These are phyloP conservation scores for Cepphus grylle DNA, from an alignment of 2,113 vertebrate genomes.

Conservation along the genomic window DNA sequence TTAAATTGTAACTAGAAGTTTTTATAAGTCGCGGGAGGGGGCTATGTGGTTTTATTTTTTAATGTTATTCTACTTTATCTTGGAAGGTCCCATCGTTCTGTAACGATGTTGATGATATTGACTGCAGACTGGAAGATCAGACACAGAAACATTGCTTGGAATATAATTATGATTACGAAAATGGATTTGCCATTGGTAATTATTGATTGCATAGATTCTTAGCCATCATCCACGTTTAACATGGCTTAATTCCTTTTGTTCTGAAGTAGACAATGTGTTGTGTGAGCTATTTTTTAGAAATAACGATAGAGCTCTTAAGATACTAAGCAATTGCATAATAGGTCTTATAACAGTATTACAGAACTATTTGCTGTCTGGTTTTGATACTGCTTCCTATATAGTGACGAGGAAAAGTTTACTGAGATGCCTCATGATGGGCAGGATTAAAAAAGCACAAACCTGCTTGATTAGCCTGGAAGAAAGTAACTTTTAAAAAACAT, in stretches of 20 bases:
- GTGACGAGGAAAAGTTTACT: background rate
- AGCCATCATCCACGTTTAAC: background rate
- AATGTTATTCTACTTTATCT: background rate
- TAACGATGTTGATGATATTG: conserved; percentile 82
- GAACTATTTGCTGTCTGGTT: background rate
- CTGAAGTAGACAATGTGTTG: background rate
- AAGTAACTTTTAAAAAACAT: background rate
- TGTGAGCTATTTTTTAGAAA: background rate
- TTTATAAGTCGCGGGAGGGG: rapidly evolving
- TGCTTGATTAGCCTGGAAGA: background rate
- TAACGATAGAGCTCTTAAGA: background rate
- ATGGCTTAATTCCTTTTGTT: background rate
- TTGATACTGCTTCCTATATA: background rate
- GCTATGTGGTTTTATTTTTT: background rate
- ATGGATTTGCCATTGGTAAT: conserved; percentile 95
- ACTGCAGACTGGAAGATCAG: conserved; percentile 88
- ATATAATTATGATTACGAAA: conserved; percentile 98
- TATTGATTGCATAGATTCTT: background rate
- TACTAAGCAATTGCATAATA: background rate
- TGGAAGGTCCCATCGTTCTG: conserved; percentile 93
- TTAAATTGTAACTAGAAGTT: background rate
- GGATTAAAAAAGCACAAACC: background rate
- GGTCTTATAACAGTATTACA: background rate
- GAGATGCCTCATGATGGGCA: background rate
- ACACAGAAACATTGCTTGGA: conserved; percentile 92